Conservation (phyloP, 2,888 invertebrate species). For the Opisthograptis luteolata region DNA sequence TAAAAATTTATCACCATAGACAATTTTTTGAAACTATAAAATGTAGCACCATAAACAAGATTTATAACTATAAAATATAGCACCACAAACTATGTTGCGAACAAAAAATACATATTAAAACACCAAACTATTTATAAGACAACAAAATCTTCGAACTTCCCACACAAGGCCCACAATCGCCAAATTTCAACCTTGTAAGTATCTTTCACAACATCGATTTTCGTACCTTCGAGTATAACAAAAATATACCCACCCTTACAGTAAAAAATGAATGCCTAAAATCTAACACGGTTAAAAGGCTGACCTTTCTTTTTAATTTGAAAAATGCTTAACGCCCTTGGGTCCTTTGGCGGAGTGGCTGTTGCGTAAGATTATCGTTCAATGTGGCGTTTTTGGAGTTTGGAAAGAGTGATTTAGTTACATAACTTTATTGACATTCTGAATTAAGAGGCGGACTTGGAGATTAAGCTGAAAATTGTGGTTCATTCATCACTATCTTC, state of each 20-base stretch:
- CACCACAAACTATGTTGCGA: no score
- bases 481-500: no score
- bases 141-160: constrained; percentile 7
- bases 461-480: no score
- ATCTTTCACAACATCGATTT: constrained; percentile 49
- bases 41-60: no score
- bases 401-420: no score
- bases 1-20: no score
- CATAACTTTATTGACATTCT: no score
- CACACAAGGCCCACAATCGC: constrained; percentile 8
- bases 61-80: no score
- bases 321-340: constrained; percentile 29
- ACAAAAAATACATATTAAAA: no score
- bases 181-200: constrained; percentile 31
- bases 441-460: no score
- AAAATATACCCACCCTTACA: constrained; percentile 33
- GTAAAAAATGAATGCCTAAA: constrained; percentile 34
- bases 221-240: constrained; percentile 33
- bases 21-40: no score
- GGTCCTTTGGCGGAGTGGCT: constrained; percentile 10
- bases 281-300: constrained; percentile 27
- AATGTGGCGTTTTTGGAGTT: neutral
- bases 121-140: neutral
- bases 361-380: constrained; percentile 13
- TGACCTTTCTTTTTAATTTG: constrained; percentile 36